Base-by-base conservation (phyloP, 2,113 vertebrate genomes). In the Polyodon spathula region DNA sequence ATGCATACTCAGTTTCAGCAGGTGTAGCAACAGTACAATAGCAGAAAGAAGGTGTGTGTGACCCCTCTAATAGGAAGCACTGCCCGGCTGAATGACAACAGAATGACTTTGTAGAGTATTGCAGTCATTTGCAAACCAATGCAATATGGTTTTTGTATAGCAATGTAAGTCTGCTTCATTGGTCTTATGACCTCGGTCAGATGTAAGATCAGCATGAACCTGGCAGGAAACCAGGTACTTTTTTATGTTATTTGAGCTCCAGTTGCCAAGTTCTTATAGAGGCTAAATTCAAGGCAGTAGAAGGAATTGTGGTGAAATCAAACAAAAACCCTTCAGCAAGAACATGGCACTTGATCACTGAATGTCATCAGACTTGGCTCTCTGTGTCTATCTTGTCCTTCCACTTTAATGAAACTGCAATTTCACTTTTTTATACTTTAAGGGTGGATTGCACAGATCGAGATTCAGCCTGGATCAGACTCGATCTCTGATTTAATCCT, bases 151-250 rank as follows among this genome's bases (percentile, higher is more conserved):
- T 8, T 54, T 54, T 27, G 53, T 16, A 54, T 54, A 54, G 53
- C 53, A 54, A 27, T 54, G 53, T 54, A 14, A 54, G 53, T 54
- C 53, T 37, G 37, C 53, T 54, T 54, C 53, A 54, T 27, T 54
- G 53, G 16, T 54, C 53, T 16, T 54, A 8, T 54, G 53, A 54
- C 53, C 53, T 54, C 12, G 10, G 2, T 37, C 10, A 10, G 46
- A 50, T 10, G 46, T 12, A 12, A 50, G 46, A 50, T 7, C 53
- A 54, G 53, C 37, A 27, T 16, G 53, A 54, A 16, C 16, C 53
- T 54, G 53, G 53, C 53, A 54, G 53, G 12, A 17, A 11, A 16
- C 53, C 53, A 54, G 53, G 53, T 4, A 54, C 53, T 37, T 54
- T 27, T 54, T 12, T 17, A 54, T 54, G 15, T 54, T 17, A 54